Conservation (phyloP, 1,140 invertebrate genomes). For the Maniola jurtina region DNA sequence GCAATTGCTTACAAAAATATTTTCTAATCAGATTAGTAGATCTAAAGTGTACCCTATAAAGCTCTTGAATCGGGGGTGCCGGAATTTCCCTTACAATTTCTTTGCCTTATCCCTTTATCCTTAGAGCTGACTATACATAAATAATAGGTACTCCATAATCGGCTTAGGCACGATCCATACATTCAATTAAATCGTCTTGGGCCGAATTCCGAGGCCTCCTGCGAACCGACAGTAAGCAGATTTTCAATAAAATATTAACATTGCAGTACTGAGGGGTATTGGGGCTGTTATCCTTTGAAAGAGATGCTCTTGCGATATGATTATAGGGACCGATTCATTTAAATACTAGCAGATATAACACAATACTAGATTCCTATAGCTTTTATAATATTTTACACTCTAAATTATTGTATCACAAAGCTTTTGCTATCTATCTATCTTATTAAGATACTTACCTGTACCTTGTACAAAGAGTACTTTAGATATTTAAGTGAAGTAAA, state of each 20-base stretch:
- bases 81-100: slow-evolving; percentile 4
- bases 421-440: no score
- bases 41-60: not conserved
- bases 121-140: slow-evolving; percentile 38
- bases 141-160: slow-evolving; percentile 45
- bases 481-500: no score
- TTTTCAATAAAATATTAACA: slow-evolving; percentile 63
- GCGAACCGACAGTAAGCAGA: slow-evolving; percentile 42
- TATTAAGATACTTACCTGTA: no score
- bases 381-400: no score
- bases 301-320: slow-evolving; percentile 8
- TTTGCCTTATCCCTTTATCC: slow-evolving; percentile 14
- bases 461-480: no score
- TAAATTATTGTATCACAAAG: no score
- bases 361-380: no score
- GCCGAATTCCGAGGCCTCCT: slow-evolving; percentile 37
- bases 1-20: not conserved
- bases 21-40: not conserved
- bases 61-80: not conserved
- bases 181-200: slow-evolving; percentile 59
- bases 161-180: slow-evolving; percentile 57
- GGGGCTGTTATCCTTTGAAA: slow-evolving; percentile 1
- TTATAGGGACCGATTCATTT: no score
- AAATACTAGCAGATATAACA: no score
- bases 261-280: slow-evolving; percentile 25